phyloP scores from a whole-genome alignment of 2,888 invertebrate genomes.

The Capitulum mitella region DNA sequence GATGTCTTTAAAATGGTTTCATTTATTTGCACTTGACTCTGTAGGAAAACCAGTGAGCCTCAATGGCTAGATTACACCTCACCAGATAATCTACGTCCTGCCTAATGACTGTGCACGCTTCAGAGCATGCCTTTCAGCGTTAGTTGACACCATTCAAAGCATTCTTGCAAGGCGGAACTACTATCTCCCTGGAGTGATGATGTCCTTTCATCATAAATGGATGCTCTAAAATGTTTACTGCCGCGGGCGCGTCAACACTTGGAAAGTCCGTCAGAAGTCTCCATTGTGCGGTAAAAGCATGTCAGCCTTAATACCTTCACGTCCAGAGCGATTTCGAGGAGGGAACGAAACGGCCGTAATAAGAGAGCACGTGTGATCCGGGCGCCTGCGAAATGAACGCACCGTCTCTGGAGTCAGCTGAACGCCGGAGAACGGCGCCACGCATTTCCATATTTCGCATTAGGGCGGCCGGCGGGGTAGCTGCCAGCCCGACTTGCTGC shows the following conservation, averaged over 20 bases:
- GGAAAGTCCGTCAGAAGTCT: background rate
- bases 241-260: background rate
- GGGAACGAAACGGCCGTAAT: background rate
- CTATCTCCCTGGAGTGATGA: background rate
- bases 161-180: background rate
- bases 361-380: background rate
- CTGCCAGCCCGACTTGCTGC: background rate
- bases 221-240: constrained; percentile 10
- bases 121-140: background rate
- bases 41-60: no score
- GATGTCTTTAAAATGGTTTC: no score
- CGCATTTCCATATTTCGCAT: background rate
- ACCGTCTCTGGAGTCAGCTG: background rate
- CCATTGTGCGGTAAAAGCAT: constrained; percentile 7
- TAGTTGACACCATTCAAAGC: background rate
- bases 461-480: background rate
- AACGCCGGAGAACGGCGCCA: background rate
- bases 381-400: background rate
- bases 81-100: no score
- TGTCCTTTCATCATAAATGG: constrained; percentile 1
- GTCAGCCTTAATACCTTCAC: background rate
- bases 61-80: no score
- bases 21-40: no score
- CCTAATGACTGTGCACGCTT: no score
- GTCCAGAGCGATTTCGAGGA: background rate